Conservation (phyloP, 1,140 invertebrate species). For the Rhagoletis pomonella region DNA sequence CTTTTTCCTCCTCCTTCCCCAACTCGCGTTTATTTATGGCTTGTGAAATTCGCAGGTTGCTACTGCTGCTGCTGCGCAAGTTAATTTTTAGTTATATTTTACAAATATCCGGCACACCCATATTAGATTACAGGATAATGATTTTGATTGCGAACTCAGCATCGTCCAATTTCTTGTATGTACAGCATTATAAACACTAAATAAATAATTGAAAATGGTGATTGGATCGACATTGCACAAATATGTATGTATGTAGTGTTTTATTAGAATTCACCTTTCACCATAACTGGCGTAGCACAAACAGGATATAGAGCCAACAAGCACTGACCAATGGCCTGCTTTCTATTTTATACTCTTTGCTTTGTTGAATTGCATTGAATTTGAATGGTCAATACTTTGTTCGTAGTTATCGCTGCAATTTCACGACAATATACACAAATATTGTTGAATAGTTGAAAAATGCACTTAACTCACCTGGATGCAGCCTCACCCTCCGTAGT, state of each 20-base stretch:
- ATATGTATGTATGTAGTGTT: background rate
- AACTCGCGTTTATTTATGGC: slow-evolving; percentile 19
- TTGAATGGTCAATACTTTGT: background rate
- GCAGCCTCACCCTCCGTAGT: slow-evolving; percentile 5
- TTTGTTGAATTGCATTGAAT: background rate
- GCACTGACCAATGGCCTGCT: slow-evolving; percentile 20
- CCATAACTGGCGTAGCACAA: background rate
- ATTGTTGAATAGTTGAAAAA: slow-evolving; percentile 12
- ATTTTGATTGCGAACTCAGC: background rate
- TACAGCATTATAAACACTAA: background rate
- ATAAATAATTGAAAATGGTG: slow-evolving; percentile 32
- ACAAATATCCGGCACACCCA: slow-evolving; percentile 40
- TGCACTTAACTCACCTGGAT: background rate
- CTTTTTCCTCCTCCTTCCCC: background rate
- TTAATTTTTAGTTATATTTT: slow-evolving; percentile 33
- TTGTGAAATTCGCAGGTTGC: background rate
- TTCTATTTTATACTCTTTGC: background rate
- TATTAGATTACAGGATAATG: slow-evolving; percentile 47
- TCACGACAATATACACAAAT: background rate
- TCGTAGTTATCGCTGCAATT: slow-evolving; percentile 25
- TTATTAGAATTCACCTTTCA: slow-evolving; percentile 43
- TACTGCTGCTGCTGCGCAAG: slow-evolving; percentile 15
- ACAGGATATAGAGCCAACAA: slow-evolving; percentile 34
- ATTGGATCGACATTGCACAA: background rate
- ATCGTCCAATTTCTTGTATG: background rate